phyloP scores from a whole-genome alignment of 2,113 vertebrate genomes.

The Myotis davidii region DNA sequence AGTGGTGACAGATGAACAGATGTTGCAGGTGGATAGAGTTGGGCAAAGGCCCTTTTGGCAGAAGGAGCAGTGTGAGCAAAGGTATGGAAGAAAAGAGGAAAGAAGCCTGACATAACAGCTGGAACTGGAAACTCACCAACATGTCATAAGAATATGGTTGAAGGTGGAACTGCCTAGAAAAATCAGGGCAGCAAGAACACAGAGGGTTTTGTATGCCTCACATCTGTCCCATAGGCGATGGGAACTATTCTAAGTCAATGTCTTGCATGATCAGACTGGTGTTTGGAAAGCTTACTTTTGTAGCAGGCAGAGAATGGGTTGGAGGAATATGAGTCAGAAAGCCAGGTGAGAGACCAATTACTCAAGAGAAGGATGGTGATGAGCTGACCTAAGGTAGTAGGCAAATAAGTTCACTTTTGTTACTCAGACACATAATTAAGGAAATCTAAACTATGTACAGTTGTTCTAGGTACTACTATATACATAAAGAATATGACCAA shows the following conservation, averaged over 20 bases:
- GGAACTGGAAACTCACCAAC: neutral
- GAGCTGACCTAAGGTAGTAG: neutral
- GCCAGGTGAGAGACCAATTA: neutral
- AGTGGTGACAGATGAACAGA: neutral
- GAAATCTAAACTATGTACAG: neutral
- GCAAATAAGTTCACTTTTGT: neutral
- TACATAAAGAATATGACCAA: neutral
- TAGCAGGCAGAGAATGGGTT: neutral
- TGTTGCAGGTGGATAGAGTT: neutral
- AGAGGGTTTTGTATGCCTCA: neutral
- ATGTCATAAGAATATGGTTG: neutral
- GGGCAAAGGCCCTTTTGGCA: neutral
- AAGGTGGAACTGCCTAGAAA: neutral
- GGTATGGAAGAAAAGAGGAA: neutral
- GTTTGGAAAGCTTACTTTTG: neutral
- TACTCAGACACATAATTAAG: neutral
- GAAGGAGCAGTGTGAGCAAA: neutral
- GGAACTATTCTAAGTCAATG: neutral
- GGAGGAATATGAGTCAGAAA: neutral
- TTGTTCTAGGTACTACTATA: neutral
- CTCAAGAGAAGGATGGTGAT: neutral
- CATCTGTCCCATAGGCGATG: neutral
- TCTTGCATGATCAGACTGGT: neutral
- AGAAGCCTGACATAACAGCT: neutral
- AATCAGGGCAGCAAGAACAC: neutral